Base-by-base conservation (phyloP, 2,797 vertebrate species). In the Sternarchorhynchus goeldii region DNA sequence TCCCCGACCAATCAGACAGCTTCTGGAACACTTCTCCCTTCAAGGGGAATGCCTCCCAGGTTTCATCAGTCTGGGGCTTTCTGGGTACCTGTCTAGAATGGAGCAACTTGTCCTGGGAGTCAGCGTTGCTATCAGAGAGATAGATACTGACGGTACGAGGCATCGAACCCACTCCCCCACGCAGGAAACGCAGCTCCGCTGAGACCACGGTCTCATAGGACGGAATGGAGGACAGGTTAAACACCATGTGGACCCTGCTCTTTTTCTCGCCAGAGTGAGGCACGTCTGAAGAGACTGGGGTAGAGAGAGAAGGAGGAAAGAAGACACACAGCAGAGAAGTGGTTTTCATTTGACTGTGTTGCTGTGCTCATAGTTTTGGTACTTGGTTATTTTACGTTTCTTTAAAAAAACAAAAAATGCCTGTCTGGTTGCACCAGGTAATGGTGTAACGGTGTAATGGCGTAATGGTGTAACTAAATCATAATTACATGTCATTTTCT, bases 191-290 rank as follows among this genome's bases (percentile, higher is more conserved):
- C 1, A 95, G 89, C 87, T 95, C 94, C 12, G 93, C 93, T 0
- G 94, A 94, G 18, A 93, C 86, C 82, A 95, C 85, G n/a, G 76
- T 89, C 89, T 95, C 94, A 78, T 93, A 92, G 34, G 85, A 79
- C 29, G 94, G 94, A 76, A 95, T 91, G 80, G 92, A 92, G 53
- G 93, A 94, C 69, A 95, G 87, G 71, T 95, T 94, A 85, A 95
- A 95, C 67, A 86, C 87, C 82, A 95, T 92, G 83, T 89, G 90
- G 57, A 91, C 79, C 75, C 60, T 85, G 50, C 88, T 85, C 31
- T 63, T 75, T 53, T 86, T 81, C 64, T 73, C 73, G 45, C 59
- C 80, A 62, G 86, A 70, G 55, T 86, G 87, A 84, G 60, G 79
- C 12, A 78, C 31, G 41, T 50, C 78, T 62, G 69, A 57, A 50